Conservation (phyloP, 1,140 invertebrate genomes). For the Pseudobourletiella spinata region DNA sequence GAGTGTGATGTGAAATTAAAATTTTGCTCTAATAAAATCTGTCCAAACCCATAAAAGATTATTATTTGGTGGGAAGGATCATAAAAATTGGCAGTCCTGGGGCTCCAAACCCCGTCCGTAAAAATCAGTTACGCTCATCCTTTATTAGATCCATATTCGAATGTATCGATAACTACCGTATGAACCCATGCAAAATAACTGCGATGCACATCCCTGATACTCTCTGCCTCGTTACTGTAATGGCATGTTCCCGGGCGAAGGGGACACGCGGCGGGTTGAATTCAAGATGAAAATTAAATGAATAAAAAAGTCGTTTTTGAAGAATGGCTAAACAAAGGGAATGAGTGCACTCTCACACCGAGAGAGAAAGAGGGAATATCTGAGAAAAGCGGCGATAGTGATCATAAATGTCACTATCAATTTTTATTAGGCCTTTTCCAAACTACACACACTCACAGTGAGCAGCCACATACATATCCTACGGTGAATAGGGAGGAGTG, state of each 20-base stretch:
- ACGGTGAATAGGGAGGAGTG: too few species aligned
- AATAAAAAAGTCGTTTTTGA: conserved; percentile 16
- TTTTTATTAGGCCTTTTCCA: conserved; percentile 21
- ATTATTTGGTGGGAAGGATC: too few species aligned
- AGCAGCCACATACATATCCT: background rate
- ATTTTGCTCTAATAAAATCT: too few species aligned
- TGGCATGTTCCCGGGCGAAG: background rate
- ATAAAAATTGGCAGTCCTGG: too few species aligned
- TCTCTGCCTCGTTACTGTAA: background rate
- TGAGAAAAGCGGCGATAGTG: conserved; percentile 9
- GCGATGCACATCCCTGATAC: background rate
- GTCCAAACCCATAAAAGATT: too few species aligned
- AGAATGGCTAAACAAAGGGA: conserved; percentile 1
- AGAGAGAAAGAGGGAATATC: conserved; percentile 5
- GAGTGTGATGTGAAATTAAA: too few species aligned
- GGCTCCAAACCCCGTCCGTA: too few species aligned
- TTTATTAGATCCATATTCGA: background rate
- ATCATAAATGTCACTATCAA: conserved; percentile 27
- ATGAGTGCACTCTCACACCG: conserved; percentile 6
- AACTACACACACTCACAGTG: background rate
- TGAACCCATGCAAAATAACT: background rate
- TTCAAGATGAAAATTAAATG: conserved; percentile 12
- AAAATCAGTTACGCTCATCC: too few species aligned
- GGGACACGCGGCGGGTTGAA: background rate
- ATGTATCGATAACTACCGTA: background rate